A percentile compares a stretch with the other conserved stretches of the same genome.
Conservation (phyloP, 2,888 invertebrate species). For the Lasioglossum pauxillum region DNA sequence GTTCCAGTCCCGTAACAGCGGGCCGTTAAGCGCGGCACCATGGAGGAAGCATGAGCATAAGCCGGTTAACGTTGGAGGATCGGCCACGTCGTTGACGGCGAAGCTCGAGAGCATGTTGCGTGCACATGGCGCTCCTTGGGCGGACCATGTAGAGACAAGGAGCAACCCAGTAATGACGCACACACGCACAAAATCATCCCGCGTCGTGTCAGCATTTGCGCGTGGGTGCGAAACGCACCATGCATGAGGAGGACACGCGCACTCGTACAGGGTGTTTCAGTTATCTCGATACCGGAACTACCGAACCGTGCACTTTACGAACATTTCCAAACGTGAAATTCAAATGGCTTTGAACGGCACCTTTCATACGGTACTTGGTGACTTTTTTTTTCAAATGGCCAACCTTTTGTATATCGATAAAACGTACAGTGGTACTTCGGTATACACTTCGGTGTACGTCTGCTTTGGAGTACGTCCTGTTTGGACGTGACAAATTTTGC, state of each 20-base stretch:
- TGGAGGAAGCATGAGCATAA: neutral
- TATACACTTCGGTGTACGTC: too few relatives aligned
- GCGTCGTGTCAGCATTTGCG: conserved; percentile 8
- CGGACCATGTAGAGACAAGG: conserved; percentile 10
- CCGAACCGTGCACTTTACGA: neutral
- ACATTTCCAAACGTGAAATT: neutral
- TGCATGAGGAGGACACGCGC: neutral
- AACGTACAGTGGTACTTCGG: neutral
- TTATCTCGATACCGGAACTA: neutral
- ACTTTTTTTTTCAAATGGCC: neutral
- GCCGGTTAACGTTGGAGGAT: conserved; percentile 4
- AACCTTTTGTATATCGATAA: neutral
- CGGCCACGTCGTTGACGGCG: conserved; percentile 22
- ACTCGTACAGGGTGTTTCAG: neutral
- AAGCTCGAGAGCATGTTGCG: conserved; percentile 66
- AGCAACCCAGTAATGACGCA: conserved; percentile 51
- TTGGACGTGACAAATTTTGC: too few relatives aligned
- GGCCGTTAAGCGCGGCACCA: neutral
- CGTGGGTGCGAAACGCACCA: conserved; percentile 21
- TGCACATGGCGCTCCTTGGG: conserved; percentile 71
- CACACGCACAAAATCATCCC: conserved; percentile 35
- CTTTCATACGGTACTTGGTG: neutral
- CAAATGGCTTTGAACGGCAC: neutral
- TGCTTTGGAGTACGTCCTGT: too few relatives aligned
- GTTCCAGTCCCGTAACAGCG: neutral